Percentiles rank a stretch among this genome's conserved stretches.
Evolutionary conservation across 2,113 vertebrate species (phyloP).

Genomic region (Chaetodon trifascialis): DNA sequence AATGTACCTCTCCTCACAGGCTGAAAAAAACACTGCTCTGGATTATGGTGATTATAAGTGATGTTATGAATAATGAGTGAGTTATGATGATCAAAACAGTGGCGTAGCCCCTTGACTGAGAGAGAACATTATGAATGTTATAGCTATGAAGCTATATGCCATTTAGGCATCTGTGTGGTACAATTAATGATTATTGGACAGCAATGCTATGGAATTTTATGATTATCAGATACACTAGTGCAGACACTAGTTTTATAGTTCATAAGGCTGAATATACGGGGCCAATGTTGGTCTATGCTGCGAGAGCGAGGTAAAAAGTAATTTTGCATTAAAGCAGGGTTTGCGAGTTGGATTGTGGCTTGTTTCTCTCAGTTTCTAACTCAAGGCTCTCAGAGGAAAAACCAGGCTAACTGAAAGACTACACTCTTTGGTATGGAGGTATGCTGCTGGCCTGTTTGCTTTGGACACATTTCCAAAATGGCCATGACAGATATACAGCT

Average conservation of each 20-base stretch:
- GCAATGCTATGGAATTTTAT: not conserved
- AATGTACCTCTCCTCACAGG: not conserved
- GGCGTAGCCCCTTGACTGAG: conserved; percentile 22
- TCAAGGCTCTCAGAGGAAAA: conserved; percentile 25
- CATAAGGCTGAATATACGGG: not conserved
- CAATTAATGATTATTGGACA: not conserved
- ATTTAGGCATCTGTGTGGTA: not conserved
- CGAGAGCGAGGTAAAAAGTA: conserved; percentile 28
- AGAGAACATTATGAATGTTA: not conserved
- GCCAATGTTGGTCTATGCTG: conserved; percentile 19
- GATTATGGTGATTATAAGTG: conserved; percentile 50
- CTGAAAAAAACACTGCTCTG: not conserved
- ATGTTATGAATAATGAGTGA: no score
- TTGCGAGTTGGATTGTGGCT: conserved; percentile 37
- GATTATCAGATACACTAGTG: not conserved
- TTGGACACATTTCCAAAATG: conserved; percentile 48
- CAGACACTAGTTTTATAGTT: not conserved
- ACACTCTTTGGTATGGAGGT: conserved; percentile 29
- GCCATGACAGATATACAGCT: conserved; percentile 43
- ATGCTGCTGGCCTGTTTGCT: conserved; percentile 56
- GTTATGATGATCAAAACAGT: no score
- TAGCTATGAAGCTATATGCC: not conserved
- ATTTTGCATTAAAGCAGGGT: conserved; percentile 44
- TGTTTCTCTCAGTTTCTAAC: conserved; percentile 31
- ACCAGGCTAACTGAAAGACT: conserved; percentile 44